Evolutionary conservation across 1,140 invertebrate genomes (phyloP).

Genomic region (Metaphire vulgaris): DNA sequence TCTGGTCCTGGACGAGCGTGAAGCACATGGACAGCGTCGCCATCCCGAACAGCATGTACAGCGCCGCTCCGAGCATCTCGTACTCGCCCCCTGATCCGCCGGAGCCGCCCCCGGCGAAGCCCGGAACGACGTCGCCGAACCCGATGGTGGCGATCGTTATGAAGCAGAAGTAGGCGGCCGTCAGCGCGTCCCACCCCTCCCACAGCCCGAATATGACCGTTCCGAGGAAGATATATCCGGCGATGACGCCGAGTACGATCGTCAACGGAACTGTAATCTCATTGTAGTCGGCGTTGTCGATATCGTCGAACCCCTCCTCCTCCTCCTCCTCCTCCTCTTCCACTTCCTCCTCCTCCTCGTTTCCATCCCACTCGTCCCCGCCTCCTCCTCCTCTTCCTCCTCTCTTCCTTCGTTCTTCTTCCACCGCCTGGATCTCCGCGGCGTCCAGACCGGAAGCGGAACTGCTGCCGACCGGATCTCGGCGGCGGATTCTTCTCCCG

Average conservation of each 20-base stretch:
- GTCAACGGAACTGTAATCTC: conserved; percentile 64
- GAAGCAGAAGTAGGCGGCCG: conserved; percentile 52
- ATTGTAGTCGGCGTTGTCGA: conserved; percentile 34
- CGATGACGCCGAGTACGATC: conserved; percentile 62
- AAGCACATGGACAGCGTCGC: conserved; percentile 98
- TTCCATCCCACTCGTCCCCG: no score
- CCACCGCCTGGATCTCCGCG: neutral
- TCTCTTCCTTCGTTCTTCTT: conserved; percentile 15
- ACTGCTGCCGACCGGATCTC: no score
- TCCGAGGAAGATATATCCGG: conserved; percentile 30
- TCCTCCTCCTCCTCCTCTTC: conserved; percentile 44
- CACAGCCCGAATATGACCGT: conserved; percentile 32
- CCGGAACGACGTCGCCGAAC: conserved; percentile 33
- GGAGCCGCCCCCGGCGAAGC: conserved; percentile 45
- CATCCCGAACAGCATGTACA: conserved; percentile 75
- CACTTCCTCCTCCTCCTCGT: conserved; percentile 39
- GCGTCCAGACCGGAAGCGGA: neutral
- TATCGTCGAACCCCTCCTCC: conserved; percentile 28
- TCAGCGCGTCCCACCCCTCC: conserved; percentile 30
- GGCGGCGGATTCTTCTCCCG: no score
- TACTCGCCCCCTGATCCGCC: conserved; percentile 53
- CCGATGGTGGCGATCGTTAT: conserved; percentile 58
- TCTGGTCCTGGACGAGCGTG: conserved; percentile 82
- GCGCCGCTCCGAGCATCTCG: conserved; percentile 58
- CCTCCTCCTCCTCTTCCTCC: conserved; percentile 43